Conservation (phyloP, 2,797 vertebrate species). For the Poecilia gillii region DNA sequence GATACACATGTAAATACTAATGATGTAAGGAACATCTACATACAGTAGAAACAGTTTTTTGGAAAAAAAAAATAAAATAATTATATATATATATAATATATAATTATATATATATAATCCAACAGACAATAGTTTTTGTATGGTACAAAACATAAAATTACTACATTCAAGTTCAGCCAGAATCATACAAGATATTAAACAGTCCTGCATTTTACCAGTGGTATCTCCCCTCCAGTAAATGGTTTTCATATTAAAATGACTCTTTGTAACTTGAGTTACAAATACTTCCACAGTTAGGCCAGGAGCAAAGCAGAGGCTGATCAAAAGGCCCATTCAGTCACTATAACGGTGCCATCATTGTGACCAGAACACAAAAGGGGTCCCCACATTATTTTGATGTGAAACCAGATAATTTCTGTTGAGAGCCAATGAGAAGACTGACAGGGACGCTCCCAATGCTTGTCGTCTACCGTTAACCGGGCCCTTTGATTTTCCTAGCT, state of each 20-base stretch:
- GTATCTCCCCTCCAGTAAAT: slow-evolving; percentile 51
- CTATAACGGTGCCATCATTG: slow-evolving; percentile 70
- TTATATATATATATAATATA: too few relatives aligned
- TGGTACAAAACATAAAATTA: slow-evolving; percentile 8
- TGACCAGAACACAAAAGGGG: slow-evolving; percentile 70
- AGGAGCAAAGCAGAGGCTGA: slow-evolving; percentile 53
- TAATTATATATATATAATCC: not conserved
- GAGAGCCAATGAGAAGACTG: slow-evolving; percentile 66
- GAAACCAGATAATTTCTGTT: slow-evolving; percentile 81
- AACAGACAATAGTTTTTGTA: slow-evolving; percentile 19
- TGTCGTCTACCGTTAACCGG: slow-evolving; percentile 86
- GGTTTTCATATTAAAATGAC: slow-evolving; percentile 68
- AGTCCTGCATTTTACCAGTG: slow-evolving; percentile 40
- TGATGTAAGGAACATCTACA: slow-evolving; percentile 8
- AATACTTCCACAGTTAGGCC: slow-evolving; percentile 61
- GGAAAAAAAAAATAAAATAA: too few relatives aligned
- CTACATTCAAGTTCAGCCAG: slow-evolving; percentile 1
- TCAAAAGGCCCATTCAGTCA: slow-evolving; percentile 76
- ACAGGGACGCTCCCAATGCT: slow-evolving; percentile 83
- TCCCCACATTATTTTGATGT: slow-evolving; percentile 79
- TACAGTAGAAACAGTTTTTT: not conserved
- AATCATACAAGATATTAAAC: slow-evolving; percentile 25
- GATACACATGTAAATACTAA: slow-evolving; percentile 12
- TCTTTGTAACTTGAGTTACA: slow-evolving; percentile 66
- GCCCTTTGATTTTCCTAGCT: slow-evolving; percentile 85